Conservation (phyloP, 2,888 invertebrate genomes). For the Ellobium chinense region DNA sequence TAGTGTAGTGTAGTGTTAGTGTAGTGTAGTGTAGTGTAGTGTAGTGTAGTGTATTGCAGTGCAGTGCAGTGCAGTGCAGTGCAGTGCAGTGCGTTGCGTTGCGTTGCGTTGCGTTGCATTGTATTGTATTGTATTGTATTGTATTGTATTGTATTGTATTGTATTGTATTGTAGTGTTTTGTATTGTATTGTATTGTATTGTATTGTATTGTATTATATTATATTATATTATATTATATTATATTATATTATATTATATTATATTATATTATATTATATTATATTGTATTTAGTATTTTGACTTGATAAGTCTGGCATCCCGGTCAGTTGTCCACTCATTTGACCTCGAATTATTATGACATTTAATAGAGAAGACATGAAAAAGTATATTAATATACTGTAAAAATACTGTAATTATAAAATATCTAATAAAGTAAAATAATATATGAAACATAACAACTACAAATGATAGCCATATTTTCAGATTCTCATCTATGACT, state of each 20-base stretch:
- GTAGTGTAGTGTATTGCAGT: conserved; percentile 21
- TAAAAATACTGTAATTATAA: too few relatives aligned
- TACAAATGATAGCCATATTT: too few relatives aligned
- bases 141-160: not conserved
- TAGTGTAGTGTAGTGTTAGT: conserved; percentile 24
- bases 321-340: too few relatives aligned
- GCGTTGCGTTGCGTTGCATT: not conserved
- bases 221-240: not conserved
- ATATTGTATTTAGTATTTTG: too few relatives aligned
- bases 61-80: not conserved
- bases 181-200: not conserved
- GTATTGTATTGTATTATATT: not conserved
- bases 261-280: not conserved
- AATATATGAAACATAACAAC: too few relatives aligned
- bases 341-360: too few relatives aligned
- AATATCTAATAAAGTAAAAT: too few relatives aligned
- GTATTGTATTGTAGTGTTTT: not conserved
- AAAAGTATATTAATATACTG: too few relatives aligned
- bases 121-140: not conserved
- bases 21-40: conserved; percentile 28
- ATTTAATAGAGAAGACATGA: too few relatives aligned
- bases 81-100: not conserved
- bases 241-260: not conserved
- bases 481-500: too few relatives aligned
- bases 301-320: too few relatives aligned